Conservation (phyloP, 2,797 vertebrate genomes). For the Dermochelys coriacea region DNA sequence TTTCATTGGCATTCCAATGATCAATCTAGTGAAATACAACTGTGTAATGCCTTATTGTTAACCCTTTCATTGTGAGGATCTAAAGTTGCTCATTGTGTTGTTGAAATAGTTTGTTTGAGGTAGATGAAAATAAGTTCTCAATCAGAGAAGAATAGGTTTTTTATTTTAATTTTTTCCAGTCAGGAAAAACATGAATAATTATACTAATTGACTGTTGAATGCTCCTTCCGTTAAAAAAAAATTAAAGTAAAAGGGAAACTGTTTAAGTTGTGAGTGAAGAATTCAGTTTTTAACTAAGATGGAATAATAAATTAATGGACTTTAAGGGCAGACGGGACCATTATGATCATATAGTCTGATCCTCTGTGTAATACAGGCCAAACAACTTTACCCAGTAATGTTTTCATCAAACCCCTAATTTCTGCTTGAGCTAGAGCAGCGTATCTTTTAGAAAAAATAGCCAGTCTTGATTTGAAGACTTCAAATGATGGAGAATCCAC, state of each 20-base stretch:
- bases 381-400: slow-evolving; percentile 18
- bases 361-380: not conserved
- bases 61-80: not conserved
- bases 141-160: not conserved
- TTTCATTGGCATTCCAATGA: slow-evolving; percentile 41
- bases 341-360: slow-evolving; percentile 32
- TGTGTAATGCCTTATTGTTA: not conserved
- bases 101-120: not conserved
- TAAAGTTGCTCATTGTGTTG: not conserved
- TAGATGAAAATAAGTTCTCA: not conserved
- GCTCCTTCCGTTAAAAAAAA: not conserved
- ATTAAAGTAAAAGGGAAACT: not conserved
- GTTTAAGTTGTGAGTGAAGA: slow-evolving; percentile 2
- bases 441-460: not conserved
- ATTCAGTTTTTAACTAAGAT: not conserved
- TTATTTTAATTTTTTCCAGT: not conserved
- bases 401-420: not conserved
- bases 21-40: slow-evolving; percentile 1
- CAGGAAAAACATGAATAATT: not conserved
- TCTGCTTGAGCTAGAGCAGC: not conserved
- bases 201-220: not conserved
- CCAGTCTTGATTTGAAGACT: slow-evolving; percentile 16
- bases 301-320: not conserved
- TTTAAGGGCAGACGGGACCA: slow-evolving; percentile 20
- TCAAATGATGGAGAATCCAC: not conserved